Conservation (phyloP, 2,113 vertebrate species). For the Pycnonotus jocosus region DNA sequence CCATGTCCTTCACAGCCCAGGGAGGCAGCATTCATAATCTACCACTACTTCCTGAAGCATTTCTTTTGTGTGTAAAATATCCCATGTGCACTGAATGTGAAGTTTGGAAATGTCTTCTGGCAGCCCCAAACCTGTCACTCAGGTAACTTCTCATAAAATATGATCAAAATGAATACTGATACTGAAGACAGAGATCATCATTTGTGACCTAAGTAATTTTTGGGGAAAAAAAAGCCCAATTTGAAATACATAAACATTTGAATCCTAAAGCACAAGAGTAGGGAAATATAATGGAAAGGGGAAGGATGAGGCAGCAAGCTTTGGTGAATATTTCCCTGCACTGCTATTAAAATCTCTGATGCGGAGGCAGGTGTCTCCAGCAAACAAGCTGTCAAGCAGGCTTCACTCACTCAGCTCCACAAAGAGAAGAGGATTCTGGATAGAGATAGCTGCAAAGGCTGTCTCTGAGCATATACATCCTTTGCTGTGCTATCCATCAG, state of each 20-base stretch:
- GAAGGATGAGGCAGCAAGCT: neutral
- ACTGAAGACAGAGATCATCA: neutral
- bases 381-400: conserved; percentile 34
- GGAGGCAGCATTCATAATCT: neutral
- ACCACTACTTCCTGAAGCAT: neutral
- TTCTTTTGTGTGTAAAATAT: neutral
- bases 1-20: neutral
- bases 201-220: neutral
- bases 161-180: neutral
- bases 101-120: neutral
- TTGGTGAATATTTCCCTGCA: neutral
- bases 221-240: neutral
- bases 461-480: neutral
- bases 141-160: neutral
- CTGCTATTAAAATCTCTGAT: neutral
- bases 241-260: neutral
- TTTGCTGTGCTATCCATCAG: neutral
- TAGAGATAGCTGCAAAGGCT: neutral
- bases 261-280: neutral
- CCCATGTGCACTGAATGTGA: accelerated
- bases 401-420: conserved; percentile 14
- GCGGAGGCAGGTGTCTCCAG: conserved; percentile 19
- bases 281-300: neutral
- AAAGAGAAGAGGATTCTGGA: neutral
- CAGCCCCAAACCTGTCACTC: neutral